Percentiles rank a stretch among this genome's conserved stretches.
phyloP scores from a whole-genome alignment of 1,140 invertebrate genomes.

The Melitaea cinxia region DNA sequence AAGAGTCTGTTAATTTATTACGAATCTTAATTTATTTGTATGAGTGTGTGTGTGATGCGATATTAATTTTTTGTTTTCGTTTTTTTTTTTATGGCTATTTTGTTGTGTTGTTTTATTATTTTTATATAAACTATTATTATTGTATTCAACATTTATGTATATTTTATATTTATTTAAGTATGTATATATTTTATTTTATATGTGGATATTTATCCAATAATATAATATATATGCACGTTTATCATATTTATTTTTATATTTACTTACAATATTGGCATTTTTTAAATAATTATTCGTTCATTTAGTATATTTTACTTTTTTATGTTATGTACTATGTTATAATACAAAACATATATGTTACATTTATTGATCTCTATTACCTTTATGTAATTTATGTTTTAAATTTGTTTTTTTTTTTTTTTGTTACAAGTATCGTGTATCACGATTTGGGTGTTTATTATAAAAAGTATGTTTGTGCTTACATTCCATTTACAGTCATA shows the following conservation, averaged over 20 bases:
- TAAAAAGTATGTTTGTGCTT: constrained; percentile 37
- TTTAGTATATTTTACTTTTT: not conserved
- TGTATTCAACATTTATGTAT: constrained; percentile 31
- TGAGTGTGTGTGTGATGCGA: constrained; percentile 42
- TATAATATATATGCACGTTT: constrained; percentile 3
- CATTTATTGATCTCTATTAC: constrained; percentile 37
- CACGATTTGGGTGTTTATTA: constrained; percentile 43
- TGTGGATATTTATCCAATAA: constrained; percentile 19
- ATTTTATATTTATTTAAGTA: too few relatives aligned
- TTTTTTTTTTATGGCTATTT: constrained; percentile 31
- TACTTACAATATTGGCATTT: too few relatives aligned
- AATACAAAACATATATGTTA: constrained; percentile 17
- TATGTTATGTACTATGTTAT: constrained; percentile 13
- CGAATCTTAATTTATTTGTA: constrained; percentile 53
- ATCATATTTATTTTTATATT: not conserved
- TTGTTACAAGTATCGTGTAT: constrained; percentile 39
- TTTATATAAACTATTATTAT: constrained; percentile 28
- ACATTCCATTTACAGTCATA: constrained; percentile 39
- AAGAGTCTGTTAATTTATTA: constrained; percentile 32
- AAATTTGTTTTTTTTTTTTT: constrained; percentile 30
- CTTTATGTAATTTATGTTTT: constrained; percentile 29
- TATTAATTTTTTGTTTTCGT: constrained; percentile 42
- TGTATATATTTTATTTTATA: constrained; percentile 26
- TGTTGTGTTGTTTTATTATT: constrained; percentile 37
- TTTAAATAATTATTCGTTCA: too few relatives aligned